phyloP scores from a whole-genome alignment of 2,113 vertebrate species.

The Ginglymostoma cirratum region DNA sequence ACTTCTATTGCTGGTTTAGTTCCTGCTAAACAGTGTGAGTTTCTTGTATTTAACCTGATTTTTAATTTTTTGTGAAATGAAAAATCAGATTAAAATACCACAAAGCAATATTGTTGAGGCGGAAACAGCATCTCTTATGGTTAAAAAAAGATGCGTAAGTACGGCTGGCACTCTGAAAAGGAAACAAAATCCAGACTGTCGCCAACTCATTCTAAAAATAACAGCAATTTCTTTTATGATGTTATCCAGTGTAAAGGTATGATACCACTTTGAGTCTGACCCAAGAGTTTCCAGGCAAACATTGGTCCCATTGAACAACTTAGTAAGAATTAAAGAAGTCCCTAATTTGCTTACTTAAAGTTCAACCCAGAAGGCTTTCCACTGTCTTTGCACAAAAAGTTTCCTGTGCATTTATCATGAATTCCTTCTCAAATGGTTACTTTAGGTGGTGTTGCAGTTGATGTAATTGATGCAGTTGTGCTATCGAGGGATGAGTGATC shows the following conservation, averaged over 20 bases:
- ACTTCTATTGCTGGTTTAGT: neutral
- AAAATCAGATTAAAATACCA: neutral
- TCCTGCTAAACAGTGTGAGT: neutral
- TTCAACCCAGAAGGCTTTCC: neutral
- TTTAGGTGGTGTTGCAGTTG: neutral
- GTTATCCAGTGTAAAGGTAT: neutral
- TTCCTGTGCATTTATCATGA: neutral
- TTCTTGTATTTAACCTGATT: too few relatives aligned
- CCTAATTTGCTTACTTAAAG: constrained; percentile 33
- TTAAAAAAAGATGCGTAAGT: neutral
- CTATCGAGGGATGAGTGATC: neutral
- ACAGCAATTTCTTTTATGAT: neutral
- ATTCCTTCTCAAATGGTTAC: neutral
- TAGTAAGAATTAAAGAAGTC: neutral
- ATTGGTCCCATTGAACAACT: neutral
- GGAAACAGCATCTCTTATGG: neutral
- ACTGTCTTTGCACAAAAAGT: neutral
- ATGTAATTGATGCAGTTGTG: neutral
- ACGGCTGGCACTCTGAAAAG: neutral
- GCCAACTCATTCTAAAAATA: neutral
- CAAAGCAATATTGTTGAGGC: neutral
- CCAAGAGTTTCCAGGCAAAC: neutral
- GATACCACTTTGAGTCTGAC: neutral
- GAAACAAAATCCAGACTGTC: neutral
- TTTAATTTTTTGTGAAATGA: neutral